Evolutionary conservation across 1,140 invertebrate genomes (phyloP).

Genomic region (Bombus picipes): DNA sequence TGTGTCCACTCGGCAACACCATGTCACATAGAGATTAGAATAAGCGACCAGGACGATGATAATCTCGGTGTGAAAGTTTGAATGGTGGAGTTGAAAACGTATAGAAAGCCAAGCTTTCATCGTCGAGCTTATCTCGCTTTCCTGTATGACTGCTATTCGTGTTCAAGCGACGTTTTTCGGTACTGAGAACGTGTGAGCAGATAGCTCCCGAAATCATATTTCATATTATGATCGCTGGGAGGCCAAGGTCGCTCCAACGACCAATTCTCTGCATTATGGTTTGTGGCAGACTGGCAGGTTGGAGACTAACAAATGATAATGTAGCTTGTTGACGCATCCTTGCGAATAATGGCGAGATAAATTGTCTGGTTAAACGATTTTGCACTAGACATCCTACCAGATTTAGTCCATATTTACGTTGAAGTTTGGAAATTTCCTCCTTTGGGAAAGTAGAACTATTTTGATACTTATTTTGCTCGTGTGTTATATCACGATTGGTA

Average conservation of each 20-base stretch:
- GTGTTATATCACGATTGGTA: no score
- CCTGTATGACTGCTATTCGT: background rate
- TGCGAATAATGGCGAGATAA: background rate
- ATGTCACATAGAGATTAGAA: slow-evolving; percentile 34
- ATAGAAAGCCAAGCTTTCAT: slow-evolving; percentile 27
- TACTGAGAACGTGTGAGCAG: background rate
- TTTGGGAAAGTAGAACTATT: no score
- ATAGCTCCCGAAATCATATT: slow-evolving; percentile 9
- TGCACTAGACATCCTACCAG: background rate
- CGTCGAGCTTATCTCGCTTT: slow-evolving; percentile 2
- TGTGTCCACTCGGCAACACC: background rate
- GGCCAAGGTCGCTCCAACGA: background rate
- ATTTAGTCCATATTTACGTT: background rate
- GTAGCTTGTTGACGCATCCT: background rate
- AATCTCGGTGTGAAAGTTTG: slow-evolving; percentile 4
- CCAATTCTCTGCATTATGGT: background rate
- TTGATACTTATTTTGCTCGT: no score
- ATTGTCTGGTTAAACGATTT: background rate
- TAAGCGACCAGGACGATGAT: background rate
- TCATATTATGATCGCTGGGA: background rate
- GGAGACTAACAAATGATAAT: background rate
- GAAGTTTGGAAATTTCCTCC: no score
- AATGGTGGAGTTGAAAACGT: background rate
- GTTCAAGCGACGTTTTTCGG: slow-evolving; percentile 10
- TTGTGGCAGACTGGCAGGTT: background rate